Evolutionary conservation across 2,888 invertebrate species (phyloP), one percentile per base, ranked within the genome.

Genomic region (Encarsia formosa): DNA sequence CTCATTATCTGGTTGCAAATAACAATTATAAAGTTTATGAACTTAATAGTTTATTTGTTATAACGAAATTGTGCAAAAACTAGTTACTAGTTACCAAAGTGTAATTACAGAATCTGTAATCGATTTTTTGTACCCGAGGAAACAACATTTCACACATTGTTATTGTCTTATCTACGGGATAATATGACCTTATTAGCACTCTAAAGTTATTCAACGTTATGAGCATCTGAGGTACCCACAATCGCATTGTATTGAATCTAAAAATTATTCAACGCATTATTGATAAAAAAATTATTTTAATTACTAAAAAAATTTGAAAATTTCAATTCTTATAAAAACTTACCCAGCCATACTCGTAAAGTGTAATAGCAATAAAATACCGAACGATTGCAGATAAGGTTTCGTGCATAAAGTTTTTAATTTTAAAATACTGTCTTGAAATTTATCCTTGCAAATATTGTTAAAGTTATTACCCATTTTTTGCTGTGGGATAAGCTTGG

Each of bases 281-380:
- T 11, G 26, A 26, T 8, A 11, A 26, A 26, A 26, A 26, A 26
- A 8, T 6, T 16, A 4, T n/a, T n/a, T n/a, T n/a, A n/a, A n/a
- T n/a, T n/a, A n/a, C n/a, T n/a, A n/a, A n/a, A n/a, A n/a, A n/a
- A n/a, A n/a, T n/a, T n/a, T n/a, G n/a, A n/a, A n/a, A n/a, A n/a
- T n/a, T n/a, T n/a, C n/a, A n/a, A n/a, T n/a, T n/a, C n/a, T n/a
- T 18, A 8, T 39, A 32, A 18, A 26, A 29, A 31, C 74, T 75
- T 74, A 86, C 87, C 85, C 83, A 65, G 84, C 76, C 70, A 86
- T 80, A 48, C 82, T 79, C 19, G 81, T 77, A 67, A 83, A 82
- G 63, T 86, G 84, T 61, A 87, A 79, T 1, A 76, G 69, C 57
- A 86, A 84, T 43, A 86, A 79, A 11, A 85, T 76, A 15, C 83